A percentile compares a stretch with the other conserved stretches of the same genome.
These are phyloP conservation scores for Hippoglossus hippoglossus DNA, from an alignment of 2,797 vertebrate species.

Conservation along the genomic window DNA sequence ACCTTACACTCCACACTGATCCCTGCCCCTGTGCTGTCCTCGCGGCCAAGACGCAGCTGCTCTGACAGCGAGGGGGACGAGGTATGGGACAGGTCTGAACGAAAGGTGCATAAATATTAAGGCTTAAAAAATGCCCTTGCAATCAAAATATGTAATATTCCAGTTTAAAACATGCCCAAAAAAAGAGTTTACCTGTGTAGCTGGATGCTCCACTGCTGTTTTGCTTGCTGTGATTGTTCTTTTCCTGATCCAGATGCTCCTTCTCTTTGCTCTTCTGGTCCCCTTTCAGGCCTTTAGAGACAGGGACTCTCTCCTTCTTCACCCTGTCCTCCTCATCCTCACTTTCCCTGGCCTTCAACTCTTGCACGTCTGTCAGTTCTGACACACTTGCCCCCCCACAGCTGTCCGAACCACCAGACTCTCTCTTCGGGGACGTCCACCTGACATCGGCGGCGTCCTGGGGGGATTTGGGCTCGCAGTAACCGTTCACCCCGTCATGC, in stretches of 20 bases:
- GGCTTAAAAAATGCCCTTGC: neutral
- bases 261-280: slow-evolving; percentile 83
- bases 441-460: slow-evolving; percentile 62
- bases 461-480: slow-evolving; percentile 64
- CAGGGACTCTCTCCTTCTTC: slow-evolving; percentile 47
- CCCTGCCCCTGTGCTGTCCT: slow-evolving; percentile 82
- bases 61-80: slow-evolving; percentile 93
- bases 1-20: slow-evolving; percentile 97
- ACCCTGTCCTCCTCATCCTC: slow-evolving; percentile 66
- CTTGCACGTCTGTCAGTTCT: slow-evolving; percentile 70
- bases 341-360: slow-evolving; percentile 68
- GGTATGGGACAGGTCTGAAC: slow-evolving; percentile 89
- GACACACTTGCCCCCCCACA: slow-evolving; percentile 68
- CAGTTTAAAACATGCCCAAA: neutral
- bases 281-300: slow-evolving; percentile 47
- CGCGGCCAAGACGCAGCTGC: slow-evolving; percentile 91
- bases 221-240: slow-evolving; percentile 70
- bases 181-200: slow-evolving; percentile 84
- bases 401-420: slow-evolving; percentile 76
- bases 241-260: slow-evolving; percentile 77
- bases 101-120: neutral
- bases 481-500: slow-evolving; percentile 68
- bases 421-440: slow-evolving; percentile 65
- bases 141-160: neutral
- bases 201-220: slow-evolving; percentile 85